Percentiles rank a stretch among this genome's conserved stretches.
These are phyloP conservation scores for Thalassoma bifasciatum DNA, from an alignment of 2,113 vertebrate species.

Conservation along the genomic window DNA sequence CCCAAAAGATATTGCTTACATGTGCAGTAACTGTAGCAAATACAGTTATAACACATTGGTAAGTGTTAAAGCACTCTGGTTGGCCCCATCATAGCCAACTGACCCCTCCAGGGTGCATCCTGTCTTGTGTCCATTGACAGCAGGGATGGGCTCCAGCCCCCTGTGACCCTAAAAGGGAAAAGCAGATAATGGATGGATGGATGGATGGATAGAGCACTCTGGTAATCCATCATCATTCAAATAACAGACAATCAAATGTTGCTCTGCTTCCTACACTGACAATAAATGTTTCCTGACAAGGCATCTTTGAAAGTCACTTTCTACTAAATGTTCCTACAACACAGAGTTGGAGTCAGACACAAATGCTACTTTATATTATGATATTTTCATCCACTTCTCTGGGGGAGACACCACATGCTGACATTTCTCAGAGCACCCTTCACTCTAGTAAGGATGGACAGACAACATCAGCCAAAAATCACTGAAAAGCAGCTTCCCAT, in stretches of 20 bases:
- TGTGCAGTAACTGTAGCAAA: background rate
- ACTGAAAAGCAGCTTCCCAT: constrained; percentile 13
- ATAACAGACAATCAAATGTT: background rate
- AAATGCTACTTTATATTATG: constrained; percentile 37
- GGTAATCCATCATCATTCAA: background rate
- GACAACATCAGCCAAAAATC: constrained; percentile 7
- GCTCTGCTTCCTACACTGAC: constrained; percentile 1
- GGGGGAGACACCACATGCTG: constrained; percentile 25
- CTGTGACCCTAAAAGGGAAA: too few species aligned
- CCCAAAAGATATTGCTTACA: background rate
- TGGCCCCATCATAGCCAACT: too few species aligned
- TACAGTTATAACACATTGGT: background rate
- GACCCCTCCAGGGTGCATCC: too few species aligned
- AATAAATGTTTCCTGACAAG: constrained; percentile 9
- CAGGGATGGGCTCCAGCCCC: too few species aligned
- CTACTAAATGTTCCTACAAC: background rate
- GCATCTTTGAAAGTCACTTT: background rate
- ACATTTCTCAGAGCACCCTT: constrained; percentile 29
- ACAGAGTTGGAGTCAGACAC: constrained; percentile 2
- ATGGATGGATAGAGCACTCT: background rate
- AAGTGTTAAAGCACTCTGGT: background rate
- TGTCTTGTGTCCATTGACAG: too few species aligned
- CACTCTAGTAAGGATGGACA: constrained; percentile 4
- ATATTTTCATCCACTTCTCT: constrained; percentile 34
- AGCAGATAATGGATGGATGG: too few species aligned